Evolutionary conservation across 2,113 vertebrate species (phyloP).

Genomic region (Phalacrocorax brasilianus): DNA sequence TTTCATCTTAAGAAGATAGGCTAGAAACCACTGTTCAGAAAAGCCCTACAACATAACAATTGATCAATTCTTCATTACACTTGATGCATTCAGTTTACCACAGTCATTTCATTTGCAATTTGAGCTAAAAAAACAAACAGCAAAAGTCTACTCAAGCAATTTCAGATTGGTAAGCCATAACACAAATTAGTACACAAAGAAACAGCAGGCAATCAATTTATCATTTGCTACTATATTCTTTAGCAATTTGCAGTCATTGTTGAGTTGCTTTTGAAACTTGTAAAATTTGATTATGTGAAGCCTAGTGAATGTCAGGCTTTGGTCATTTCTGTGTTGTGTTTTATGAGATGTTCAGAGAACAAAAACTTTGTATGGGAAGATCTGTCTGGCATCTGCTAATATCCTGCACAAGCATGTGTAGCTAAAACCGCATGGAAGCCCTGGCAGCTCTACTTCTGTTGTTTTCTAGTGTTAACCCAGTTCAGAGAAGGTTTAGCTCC

Average conservation of each 20-base stretch:
- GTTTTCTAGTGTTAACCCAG: not conserved
- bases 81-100: conserved; percentile 12
- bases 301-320: not conserved
- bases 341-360: not conserved
- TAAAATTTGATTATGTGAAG: conserved; percentile 26
- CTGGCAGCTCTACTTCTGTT: not conserved
- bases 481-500: no score
- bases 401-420: not conserved
- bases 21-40: conserved; percentile 23
- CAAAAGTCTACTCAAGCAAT: conserved; percentile 26
- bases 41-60: not conserved
- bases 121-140: conserved; percentile 25
- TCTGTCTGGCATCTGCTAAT: not conserved
- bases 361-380: not conserved
- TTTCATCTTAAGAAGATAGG: conserved; percentile 18
- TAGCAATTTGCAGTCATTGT: conserved; percentile 13
- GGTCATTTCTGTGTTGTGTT: not conserved
- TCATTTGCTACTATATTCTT: conserved; percentile 44
- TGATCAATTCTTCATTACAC: conserved; percentile 52
- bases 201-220: conserved; percentile 36
- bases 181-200: conserved; percentile 51
- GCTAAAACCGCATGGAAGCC: not conserved
- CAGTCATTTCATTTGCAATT: conserved; percentile 49
- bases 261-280: conserved; percentile 24
- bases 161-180: conserved; percentile 52